Percentiles rank a stretch among this genome's conserved stretches.
These are phyloP conservation scores for chimpanzee (Pan troglodytes) DNA, from an alignment of 2,113 vertebrate species.

Conservation along the genomic window DNA sequence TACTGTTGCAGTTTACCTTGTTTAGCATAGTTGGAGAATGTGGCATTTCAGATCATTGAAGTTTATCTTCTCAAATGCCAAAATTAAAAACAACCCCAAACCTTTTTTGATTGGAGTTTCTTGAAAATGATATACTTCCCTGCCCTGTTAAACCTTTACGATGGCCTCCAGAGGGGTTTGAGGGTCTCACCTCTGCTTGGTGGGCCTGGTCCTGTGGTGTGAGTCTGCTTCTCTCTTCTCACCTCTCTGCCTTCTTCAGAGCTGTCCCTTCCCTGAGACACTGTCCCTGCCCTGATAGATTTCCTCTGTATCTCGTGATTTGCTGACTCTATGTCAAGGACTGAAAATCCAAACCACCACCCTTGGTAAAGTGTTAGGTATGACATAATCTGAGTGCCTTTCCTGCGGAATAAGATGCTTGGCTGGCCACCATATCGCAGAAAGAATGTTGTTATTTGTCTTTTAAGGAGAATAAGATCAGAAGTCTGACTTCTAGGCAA, in stretches of 20 bases:
- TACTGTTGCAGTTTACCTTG: background rate
- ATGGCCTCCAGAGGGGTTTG: too few relatives aligned
- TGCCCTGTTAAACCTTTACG: background rate
- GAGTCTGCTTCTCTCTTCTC: background rate
- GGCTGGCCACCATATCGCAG: fast-evolving
- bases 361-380: background rate
- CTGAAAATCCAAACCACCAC: background rate
- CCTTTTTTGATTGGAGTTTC: background rate
- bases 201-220: background rate
- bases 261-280: background rate
- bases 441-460: background rate
- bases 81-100: background rate
- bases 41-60: background rate
- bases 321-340: background rate
- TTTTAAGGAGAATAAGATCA: background rate
- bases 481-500: background rate
- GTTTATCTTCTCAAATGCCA: background rate
- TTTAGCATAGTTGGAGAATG: background rate
- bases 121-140: background rate
- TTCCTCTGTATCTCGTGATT: background rate
- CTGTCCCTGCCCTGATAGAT: background rate
- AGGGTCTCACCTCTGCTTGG: background rate
- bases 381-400: too few relatives aligned
- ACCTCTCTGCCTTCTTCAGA: too few relatives aligned
- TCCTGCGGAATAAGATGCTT: background rate